Evolutionary conservation across 2,797 vertebrate species (phyloP), one percentile per base, ranked within the genome.

Genomic region (Xenopus petersii): DNA sequence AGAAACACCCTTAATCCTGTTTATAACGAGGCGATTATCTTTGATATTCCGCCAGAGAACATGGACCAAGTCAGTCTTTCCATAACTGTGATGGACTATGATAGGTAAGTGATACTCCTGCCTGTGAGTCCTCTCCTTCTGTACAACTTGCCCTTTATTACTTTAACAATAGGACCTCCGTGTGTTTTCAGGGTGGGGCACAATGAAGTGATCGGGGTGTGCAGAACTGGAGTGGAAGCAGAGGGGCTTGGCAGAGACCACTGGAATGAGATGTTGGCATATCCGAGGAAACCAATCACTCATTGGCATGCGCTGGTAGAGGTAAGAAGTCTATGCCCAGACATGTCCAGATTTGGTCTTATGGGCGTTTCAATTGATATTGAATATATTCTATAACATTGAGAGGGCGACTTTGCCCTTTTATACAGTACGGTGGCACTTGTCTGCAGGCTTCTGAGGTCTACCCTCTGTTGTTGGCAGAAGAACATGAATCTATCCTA

Each of bases 241-340:
- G 92, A 97, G 80, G 97, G 96, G 21, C 94, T 98, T 36, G 97
- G 97, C 79, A 91, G 96, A 76, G 95, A 98, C 84, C 97, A 99
- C 69, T 99, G 97, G 97, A 98, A 98, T 0, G 97, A 99, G 87
- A 99, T 99, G 97, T 58, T 99, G 86, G 94, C 97, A 71, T 98
- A 99, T 72, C 96, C 97, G 1, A 91, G 97, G 56, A 99, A 99
- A 77, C 97, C 97, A 73, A 98, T 99, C 84, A 98, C 97, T 13
- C 97, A 99, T 70, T 99, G 97, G 97, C 97, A 99, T 69, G 91
- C 93, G 12, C 88, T 99, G 46, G 84, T 93, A 86, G 97, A 99
- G 95, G 97, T 99, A 92, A 84, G 78, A 1, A 24, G 0, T 30
- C 26, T 26, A 10, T 26, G 36, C 36, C 36, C 36, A 42, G 0